Base-by-base conservation (phyloP, 2,113 vertebrate genomes). In the Erythrocercus mccallii region DNA sequence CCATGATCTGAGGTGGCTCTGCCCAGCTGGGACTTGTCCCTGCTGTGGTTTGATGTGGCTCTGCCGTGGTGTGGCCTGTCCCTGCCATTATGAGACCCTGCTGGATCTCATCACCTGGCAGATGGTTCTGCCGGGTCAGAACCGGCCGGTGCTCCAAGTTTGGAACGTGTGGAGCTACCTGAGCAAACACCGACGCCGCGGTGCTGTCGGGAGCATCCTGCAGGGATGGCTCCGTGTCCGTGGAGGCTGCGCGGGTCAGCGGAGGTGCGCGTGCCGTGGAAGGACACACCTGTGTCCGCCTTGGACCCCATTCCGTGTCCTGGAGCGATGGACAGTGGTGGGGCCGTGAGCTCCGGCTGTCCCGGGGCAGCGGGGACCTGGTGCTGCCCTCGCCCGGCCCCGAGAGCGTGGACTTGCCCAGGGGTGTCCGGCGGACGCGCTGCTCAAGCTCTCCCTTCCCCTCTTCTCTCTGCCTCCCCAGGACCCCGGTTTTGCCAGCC, bases 401-500 rank as follows among this genome's bases (percentile, higher is more conserved):
- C 1, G 3, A 19, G 61, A 77, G 73, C 37, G 6, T 51, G 79
- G 89, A 47, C 91, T 81, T 61, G 56, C 73, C 82, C 4, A 21
- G 62, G 71, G 71, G 4, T 7, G 51, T 38, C 73, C 4, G 6
- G 66, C 1, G 73, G 60, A 31, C 4, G 8, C 4, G 31, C 56
- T 60, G 85, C 92, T 96, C 95, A 97, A 95, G 87, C 80, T 89
- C 58, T 54, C 95, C 88, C 92, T 95, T 97, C 85, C 89, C 84
- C 81, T 95, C 73, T 85, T 96, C 86, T 96, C 88, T 93, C 97
- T 91, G 85, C 79, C 71, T 74, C 86, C 81, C 79, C 97, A 99
- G 99, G 99, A 99, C 97, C 97, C 99, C 25, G 98, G 99, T 92
- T 98, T 98, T 97, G 99, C 99, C 97, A 98, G 99, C 96, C 99